A percentile compares a stretch with the other conserved stretches of the same genome.
Conservation (phyloP, 2,888 invertebrate genomes). For the Anaspis maculata region DNA sequence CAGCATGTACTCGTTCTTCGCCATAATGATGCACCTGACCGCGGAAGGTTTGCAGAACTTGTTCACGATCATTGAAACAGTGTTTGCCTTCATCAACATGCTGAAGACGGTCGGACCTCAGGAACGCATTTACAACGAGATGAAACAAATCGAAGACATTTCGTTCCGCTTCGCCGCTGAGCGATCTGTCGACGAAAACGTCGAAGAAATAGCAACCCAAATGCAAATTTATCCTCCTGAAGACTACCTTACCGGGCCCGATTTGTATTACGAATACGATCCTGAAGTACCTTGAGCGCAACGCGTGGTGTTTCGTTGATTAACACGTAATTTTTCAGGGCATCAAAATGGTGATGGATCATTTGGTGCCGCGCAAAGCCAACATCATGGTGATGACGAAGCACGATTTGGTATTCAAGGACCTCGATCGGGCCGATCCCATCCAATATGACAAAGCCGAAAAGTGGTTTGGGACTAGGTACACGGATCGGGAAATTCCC, state of each 20-base stretch:
- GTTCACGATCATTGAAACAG: slow-evolving; percentile 58
- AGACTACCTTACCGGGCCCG: slow-evolving; percentile 70
- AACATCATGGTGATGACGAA: slow-evolving; percentile 65
- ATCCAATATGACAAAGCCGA: slow-evolving; percentile 64
- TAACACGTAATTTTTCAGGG: too few relatives aligned
- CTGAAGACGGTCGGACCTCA: slow-evolving; percentile 58
- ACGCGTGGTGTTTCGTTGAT: too few relatives aligned
- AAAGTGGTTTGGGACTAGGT: slow-evolving; percentile 79
- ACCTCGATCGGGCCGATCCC: too few relatives aligned
- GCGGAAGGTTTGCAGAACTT: slow-evolving; percentile 66
- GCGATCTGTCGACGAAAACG: slow-evolving; percentile 64
- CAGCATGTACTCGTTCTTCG: slow-evolving; percentile 68
- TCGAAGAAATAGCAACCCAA: slow-evolving; percentile 64
- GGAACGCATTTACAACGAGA: slow-evolving; percentile 62
- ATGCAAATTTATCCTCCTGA: slow-evolving; percentile 75
- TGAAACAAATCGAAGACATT: slow-evolving; percentile 65
- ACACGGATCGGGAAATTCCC: slow-evolving; percentile 58
- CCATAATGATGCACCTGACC: slow-evolving; percentile 65
- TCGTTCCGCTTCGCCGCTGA: slow-evolving; percentile 66
- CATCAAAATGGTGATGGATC: slow-evolving; percentile 52
- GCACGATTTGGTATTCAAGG: neutral
- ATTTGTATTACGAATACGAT: slow-evolving; percentile 69
- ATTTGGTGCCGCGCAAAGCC: slow-evolving; percentile 55
- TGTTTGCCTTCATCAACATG: slow-evolving; percentile 74
- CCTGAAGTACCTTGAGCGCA: too few relatives aligned